These are phyloP conservation scores for Drosophila limbata DNA, from an alignment of 2,888 invertebrate genomes.

Conservation along the genomic window DNA sequence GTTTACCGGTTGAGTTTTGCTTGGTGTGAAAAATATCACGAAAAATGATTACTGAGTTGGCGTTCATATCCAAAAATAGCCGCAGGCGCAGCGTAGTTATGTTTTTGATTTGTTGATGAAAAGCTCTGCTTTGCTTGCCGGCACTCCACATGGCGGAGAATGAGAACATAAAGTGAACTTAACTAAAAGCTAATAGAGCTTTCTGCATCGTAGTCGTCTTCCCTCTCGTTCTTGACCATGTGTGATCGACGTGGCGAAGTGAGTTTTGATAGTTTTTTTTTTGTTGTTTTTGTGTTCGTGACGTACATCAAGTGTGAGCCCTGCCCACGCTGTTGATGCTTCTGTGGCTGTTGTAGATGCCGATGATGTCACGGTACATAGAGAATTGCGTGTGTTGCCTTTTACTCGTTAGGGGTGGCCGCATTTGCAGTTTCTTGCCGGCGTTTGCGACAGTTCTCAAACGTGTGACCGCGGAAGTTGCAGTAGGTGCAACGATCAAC, in stretches of 20 bases:
- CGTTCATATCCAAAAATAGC: constrained; percentile 56
- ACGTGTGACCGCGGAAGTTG: constrained; percentile 82
- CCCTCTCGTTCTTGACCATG: constrained; percentile 27
- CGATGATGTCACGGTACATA: constrained; percentile 46
- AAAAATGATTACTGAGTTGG: constrained; percentile 22
- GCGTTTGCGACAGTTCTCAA: constrained; percentile 80
- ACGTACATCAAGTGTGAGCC: constrained; percentile 26
- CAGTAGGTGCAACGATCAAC: constrained; percentile 81
- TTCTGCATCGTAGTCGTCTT: constrained; percentile 14
- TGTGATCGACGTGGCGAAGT: constrained; percentile 46
- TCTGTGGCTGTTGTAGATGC: constrained; percentile 16
- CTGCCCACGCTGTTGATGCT: constrained; percentile 27
- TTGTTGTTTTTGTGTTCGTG: constrained; percentile 21
- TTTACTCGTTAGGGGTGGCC: constrained; percentile 29
- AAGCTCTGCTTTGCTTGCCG: constrained; percentile 60
- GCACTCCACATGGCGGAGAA: constrained; percentile 41
- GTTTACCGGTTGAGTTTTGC: constrained; percentile 14
- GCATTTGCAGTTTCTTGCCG: constrained; percentile 15
- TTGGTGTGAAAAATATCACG: constrained; percentile 14
- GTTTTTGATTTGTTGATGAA: constrained; percentile 16
- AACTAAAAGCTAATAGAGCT: constrained; percentile 12
- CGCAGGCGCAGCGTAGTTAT: constrained; percentile 45
- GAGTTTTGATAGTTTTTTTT: constrained; percentile 29
- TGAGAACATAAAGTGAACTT: constrained; percentile 27
- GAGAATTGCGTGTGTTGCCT: constrained; percentile 13